These are phyloP conservation scores for Leucophenga varia DNA, from an alignment of 1,140 invertebrate species.

Conservation along the genomic window DNA sequence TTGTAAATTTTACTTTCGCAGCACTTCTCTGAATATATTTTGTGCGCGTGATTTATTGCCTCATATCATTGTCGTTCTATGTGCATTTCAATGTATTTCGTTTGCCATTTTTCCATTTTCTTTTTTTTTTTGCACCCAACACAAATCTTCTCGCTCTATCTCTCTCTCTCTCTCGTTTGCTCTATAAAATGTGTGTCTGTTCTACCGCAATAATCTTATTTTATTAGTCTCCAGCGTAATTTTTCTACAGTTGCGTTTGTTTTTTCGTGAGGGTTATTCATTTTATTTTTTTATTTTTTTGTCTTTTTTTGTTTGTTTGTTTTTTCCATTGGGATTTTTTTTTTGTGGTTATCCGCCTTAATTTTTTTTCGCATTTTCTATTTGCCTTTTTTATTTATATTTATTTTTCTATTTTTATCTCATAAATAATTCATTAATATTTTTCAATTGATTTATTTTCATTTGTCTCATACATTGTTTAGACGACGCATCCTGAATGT, in stretches of 20 bases:
- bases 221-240: constrained; percentile 45
- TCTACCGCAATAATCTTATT: constrained; percentile 45
- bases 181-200: constrained; percentile 37
- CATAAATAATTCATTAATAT: constrained; percentile 48
- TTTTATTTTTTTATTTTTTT: not conserved
- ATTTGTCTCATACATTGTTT: constrained; percentile 21
- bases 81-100: too few species aligned
- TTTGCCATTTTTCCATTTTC: too few species aligned
- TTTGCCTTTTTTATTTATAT: constrained; percentile 1
- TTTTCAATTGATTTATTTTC: constrained; percentile 44
- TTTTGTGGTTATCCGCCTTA: constrained; percentile 14
- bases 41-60: too few species aligned
- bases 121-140: too few species aligned
- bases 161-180: too few species aligned
- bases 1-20: too few species aligned
- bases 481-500: too few species aligned
- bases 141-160: too few species aligned
- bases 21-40: too few species aligned
- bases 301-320: constrained; percentile 10
- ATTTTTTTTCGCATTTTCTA: constrained; percentile 8
- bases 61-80: too few species aligned
- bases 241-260: constrained; percentile 34
- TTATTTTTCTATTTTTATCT: constrained; percentile 18
- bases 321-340: constrained; percentile 16
- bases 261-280: constrained; percentile 13